A percentile compares a stretch with the other conserved stretches of the same genome.
phyloP scores from a whole-genome alignment of 2,888 invertebrate genomes.

The Drosophila macrospina region DNA sequence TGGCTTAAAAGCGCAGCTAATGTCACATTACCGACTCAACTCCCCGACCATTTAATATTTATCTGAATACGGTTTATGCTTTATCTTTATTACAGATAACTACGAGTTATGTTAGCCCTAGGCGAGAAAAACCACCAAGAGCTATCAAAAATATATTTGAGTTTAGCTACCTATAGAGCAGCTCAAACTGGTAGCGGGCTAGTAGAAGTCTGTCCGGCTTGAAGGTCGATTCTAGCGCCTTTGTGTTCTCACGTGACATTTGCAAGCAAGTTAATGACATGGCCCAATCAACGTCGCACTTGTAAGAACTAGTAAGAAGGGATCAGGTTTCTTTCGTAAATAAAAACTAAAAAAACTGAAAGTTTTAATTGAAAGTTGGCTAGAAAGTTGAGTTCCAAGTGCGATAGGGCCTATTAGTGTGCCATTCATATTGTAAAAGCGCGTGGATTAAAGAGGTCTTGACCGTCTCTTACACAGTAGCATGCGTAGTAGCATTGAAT shows the following conservation, averaged over 20 bases:
- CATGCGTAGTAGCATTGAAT: slow-evolving; percentile 36
- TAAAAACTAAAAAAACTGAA: slow-evolving; percentile 65
- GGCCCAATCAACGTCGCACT: slow-evolving; percentile 1
- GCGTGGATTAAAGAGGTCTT: slow-evolving; percentile 42
- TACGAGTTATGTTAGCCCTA: slow-evolving; percentile 12
- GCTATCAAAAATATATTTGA: neutral
- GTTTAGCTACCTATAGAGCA: slow-evolving; percentile 26
- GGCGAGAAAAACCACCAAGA: neutral
- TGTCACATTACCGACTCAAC: slow-evolving; percentile 15
- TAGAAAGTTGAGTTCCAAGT: slow-evolving; percentile 57
- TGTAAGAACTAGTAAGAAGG: slow-evolving; percentile 54
- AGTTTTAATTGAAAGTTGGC: slow-evolving; percentile 65
- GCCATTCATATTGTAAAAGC: slow-evolving; percentile 55
- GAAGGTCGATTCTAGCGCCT: slow-evolving; percentile 32
- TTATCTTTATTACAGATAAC: slow-evolving; percentile 14
- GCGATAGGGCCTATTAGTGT: slow-evolving; percentile 39
- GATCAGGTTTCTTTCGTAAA: slow-evolving; percentile 25
- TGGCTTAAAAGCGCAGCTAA: slow-evolving; percentile 5
- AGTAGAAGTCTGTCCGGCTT: neutral
- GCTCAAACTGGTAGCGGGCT: slow-evolving; percentile 3
- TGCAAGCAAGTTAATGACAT: slow-evolving; percentile 34
- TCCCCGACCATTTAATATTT: slow-evolving; percentile 6
- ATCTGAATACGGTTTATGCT: neutral
- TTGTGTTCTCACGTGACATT: slow-evolving; percentile 45
- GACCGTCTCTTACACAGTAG: slow-evolving; percentile 58